These are phyloP conservation scores for Helicoverpa assulta DNA, from an alignment of 2,888 invertebrate genomes.

Conservation along the genomic window DNA sequence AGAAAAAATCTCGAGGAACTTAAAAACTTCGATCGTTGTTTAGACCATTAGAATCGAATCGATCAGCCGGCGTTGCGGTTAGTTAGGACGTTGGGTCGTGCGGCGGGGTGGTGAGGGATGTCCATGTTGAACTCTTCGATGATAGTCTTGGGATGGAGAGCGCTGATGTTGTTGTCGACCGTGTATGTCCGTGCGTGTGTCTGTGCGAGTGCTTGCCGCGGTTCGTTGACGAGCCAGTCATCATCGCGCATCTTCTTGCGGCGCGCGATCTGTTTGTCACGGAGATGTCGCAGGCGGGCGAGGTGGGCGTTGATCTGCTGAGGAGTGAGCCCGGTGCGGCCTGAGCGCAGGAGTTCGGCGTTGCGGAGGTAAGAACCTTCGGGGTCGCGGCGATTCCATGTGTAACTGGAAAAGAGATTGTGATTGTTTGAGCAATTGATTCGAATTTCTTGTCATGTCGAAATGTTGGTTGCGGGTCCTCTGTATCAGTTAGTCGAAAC, in stretches of 20 bases:
- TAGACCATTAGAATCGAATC: conserved; percentile 51
- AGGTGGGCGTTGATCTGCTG: conserved; percentile 83
- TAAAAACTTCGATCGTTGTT: conserved; percentile 44
- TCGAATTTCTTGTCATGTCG: too few relatives aligned
- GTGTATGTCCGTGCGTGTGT: conserved; percentile 89
- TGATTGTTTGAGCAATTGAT: too few relatives aligned
- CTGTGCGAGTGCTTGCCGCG: conserved; percentile 79
- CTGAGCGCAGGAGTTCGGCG: conserved; percentile 82
- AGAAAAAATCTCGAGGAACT: conserved; percentile 32
- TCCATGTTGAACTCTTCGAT: conserved; percentile 89
- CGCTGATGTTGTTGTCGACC: conserved; percentile 87
- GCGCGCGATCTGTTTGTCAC: conserved; percentile 83
- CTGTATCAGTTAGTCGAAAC: too few relatives aligned
- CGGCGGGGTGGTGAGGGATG: conserved; percentile 74
- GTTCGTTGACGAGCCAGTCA: conserved; percentile 83
- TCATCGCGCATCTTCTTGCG: conserved; percentile 74
- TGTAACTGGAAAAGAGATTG: conserved; percentile 76
- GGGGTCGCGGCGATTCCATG: conserved; percentile 86
- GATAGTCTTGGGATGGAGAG: conserved; percentile 90
- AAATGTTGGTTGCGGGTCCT: too few relatives aligned
- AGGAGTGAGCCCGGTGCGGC: conserved; percentile 81
- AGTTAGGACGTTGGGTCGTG: conserved; percentile 61
- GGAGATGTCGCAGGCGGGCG: conserved; percentile 80
- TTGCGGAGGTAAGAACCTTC: conserved; percentile 85
- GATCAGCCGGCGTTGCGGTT: conserved; percentile 69